Percentiles rank a stretch among this genome's conserved stretches.
These are phyloP conservation scores for Plecturocebus donacophilus DNA, from an alignment of 2,113 vertebrate species.

Conservation along the genomic window DNA sequence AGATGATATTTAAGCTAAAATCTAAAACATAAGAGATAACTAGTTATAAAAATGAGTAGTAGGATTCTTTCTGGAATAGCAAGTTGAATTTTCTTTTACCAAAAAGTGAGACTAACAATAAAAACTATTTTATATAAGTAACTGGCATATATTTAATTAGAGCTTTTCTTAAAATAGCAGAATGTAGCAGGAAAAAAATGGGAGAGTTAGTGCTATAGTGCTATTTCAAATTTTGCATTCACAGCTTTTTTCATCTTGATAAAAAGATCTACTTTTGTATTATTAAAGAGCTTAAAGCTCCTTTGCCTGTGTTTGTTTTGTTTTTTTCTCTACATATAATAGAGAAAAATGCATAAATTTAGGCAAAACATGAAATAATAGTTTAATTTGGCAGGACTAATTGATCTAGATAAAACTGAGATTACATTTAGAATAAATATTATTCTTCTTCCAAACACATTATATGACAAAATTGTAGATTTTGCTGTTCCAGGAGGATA, in stretches of 20 bases:
- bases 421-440: not conserved
- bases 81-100: not conserved
- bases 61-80: not conserved
- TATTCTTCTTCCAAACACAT: not conserved
- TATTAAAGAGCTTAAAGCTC: not conserved
- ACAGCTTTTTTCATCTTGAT: not conserved
- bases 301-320: not conserved
- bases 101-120: not conserved
- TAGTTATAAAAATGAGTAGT: not conserved
- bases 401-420: conserved; percentile 20
- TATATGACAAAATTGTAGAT: not conserved
- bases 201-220: not conserved
- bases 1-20: not conserved
- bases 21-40: not conserved
- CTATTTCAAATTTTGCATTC: not conserved
- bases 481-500: not conserved
- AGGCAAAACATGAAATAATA: not conserved
- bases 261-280: not conserved
- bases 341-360: not conserved
- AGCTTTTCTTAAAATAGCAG: not conserved
- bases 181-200: not conserved
- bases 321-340: not conserved
- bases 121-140: not conserved
- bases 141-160: not conserved
- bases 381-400: not conserved